Evolutionary conservation across 2,797 vertebrate genomes (phyloP).

Genomic region (Novumbra hubbsi): DNA sequence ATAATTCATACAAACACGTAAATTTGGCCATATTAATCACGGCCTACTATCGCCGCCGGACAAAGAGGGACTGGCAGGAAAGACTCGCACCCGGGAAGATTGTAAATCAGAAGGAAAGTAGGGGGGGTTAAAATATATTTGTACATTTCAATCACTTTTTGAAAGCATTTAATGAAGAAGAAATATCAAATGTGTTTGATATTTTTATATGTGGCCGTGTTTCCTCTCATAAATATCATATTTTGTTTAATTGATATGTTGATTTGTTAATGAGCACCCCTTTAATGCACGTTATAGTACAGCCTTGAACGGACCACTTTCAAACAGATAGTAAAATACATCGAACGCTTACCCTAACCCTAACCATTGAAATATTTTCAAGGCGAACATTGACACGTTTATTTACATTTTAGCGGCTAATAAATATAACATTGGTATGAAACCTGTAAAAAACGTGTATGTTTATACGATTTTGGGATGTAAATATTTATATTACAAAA

Average conservation of each 20-base stretch:
- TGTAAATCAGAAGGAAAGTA: conserved; percentile 48
- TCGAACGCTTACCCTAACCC: background rate
- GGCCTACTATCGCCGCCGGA: conserved; percentile 79
- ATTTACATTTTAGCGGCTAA: too few relatives aligned
- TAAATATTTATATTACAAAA: too few relatives aligned
- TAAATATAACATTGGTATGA: too few relatives aligned
- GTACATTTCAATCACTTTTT: background rate
- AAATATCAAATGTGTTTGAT: accelerated
- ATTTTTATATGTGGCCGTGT: accelerated
- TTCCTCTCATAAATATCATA: accelerated
- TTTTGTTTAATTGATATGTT: background rate
- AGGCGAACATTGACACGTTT: background rate
- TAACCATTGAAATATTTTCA: background rate
- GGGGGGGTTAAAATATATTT: conserved; percentile 44
- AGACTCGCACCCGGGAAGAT: conserved; percentile 52
- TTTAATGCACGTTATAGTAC: conserved; percentile 33
- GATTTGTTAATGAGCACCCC: conserved; percentile 18
- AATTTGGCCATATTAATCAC: conserved; percentile 77
- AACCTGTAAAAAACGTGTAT: too few relatives aligned
- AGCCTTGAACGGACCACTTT: conserved; percentile 51
- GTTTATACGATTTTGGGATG: too few relatives aligned
- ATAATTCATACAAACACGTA: conserved; percentile 80
- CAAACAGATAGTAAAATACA: background rate
- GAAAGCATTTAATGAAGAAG: background rate
- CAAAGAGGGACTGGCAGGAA: conserved; percentile 79